Evolutionary conservation across 1,140 invertebrate species (phyloP).

Genomic region (Globodera ellingtonae): DNA sequence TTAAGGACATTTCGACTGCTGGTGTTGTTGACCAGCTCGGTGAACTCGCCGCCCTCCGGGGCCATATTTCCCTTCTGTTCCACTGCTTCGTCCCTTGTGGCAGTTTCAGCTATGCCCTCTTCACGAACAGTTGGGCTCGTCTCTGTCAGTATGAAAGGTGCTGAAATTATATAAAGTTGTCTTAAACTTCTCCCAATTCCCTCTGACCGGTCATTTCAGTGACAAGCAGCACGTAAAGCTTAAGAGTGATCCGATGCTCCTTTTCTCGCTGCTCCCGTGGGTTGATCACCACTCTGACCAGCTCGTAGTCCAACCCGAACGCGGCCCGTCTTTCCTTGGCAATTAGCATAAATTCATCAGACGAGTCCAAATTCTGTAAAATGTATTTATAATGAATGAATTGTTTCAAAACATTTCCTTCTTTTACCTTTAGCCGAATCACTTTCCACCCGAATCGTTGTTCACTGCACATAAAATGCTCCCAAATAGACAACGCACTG

Average conservation of each 20-base stretch:
- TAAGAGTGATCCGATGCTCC: constrained; percentile 44
- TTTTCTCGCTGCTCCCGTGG: not conserved
- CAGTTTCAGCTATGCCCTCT: no score
- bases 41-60: not conserved
- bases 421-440: constrained; percentile 50
- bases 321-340: constrained; percentile 50
- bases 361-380: not conserved
- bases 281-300: constrained; percentile 50
- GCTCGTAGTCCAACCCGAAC: constrained; percentile 39
- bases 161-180: not conserved
- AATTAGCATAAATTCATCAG: constrained; percentile 57
- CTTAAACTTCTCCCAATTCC: no score
- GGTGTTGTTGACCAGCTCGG: not conserved
- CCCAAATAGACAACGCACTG: constrained; percentile 41
- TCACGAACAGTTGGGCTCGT: not conserved
- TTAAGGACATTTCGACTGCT: not conserved
- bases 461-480: constrained; percentile 55
- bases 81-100: not conserved
- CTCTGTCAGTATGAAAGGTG: not conserved
- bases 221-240: constrained; percentile 51
- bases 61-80: not conserved
- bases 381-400: no score
- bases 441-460: constrained; percentile 56
- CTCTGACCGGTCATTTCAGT: constrained; percentile 20
- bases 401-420: not conserved